phyloP scores from a whole-genome alignment of 1,140 invertebrate genomes.

The Gryllus bimaculatus region DNA sequence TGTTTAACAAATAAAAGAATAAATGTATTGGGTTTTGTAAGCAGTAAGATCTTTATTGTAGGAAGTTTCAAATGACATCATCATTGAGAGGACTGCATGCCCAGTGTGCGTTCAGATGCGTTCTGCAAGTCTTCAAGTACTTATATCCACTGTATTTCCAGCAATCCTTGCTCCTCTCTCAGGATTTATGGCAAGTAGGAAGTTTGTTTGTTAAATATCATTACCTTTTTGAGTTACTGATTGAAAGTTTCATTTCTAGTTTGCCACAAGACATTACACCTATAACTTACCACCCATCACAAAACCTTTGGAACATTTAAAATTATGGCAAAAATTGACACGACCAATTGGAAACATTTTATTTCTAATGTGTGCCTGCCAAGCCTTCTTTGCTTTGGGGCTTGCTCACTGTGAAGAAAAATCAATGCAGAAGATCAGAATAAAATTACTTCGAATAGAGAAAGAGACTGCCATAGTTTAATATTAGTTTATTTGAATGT shows the following conservation, averaged over 20 bases:
- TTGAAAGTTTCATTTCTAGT: constrained; percentile 31
- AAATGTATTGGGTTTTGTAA: too few species aligned
- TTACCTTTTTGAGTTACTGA: neutral
- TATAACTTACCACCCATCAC: constrained; percentile 35
- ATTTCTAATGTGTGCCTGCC: neutral
- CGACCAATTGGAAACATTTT: constrained; percentile 30
- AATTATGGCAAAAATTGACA: constrained; percentile 31
- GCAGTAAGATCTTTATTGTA: constrained; percentile 24
- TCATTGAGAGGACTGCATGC: constrained; percentile 36
- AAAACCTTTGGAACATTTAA: constrained; percentile 32
- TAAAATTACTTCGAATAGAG: neutral
- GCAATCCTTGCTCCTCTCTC: constrained; percentile 35
- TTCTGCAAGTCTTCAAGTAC: constrained; percentile 32
- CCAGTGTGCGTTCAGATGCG: constrained; percentile 39
- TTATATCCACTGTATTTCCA: constrained; percentile 35
- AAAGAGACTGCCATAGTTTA: neutral
- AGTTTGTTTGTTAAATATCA: constrained; percentile 15
- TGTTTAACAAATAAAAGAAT: neutral
- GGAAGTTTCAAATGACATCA: constrained; percentile 35
- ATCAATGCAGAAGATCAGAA: neutral
- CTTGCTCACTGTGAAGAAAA: constrained; percentile 6
- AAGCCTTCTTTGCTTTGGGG: neutral
- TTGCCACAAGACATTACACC: constrained; percentile 35
- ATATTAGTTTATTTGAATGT: neutral
- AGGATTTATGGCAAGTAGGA: constrained; percentile 37